Percentiles rank a stretch among this genome's conserved stretches.
Conservation (phyloP, 2,797 vertebrate species). For the Mareca penelope region DNA sequence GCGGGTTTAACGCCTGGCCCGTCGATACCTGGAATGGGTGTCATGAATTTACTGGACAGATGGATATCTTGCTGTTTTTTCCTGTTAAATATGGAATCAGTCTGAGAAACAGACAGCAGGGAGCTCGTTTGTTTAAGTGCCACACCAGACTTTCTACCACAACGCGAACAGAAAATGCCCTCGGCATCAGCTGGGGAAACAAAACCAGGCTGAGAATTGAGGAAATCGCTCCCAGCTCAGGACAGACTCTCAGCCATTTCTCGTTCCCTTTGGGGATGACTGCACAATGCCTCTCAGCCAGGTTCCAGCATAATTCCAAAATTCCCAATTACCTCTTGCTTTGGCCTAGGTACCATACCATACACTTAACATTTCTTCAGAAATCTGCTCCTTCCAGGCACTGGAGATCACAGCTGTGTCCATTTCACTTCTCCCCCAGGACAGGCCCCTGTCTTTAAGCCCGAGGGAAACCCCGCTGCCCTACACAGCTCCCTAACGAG, state of each 20-base stretch:
- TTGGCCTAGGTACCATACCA: background rate
- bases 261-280: background rate
- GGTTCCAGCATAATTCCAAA: background rate
- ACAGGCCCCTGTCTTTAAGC: background rate
- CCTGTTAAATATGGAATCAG: background rate
- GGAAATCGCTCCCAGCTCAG: background rate
- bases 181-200: accelerated
- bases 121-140: background rate
- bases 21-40: background rate
- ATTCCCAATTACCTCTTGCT: background rate
- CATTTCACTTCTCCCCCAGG: background rate
- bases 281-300: background rate
- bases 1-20: background rate
- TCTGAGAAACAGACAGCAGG: background rate
- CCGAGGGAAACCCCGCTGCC: accelerated
- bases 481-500: accelerated
- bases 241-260: background rate
- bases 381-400: background rate
- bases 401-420: background rate
- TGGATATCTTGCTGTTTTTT: background rate
- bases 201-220: accelerated
- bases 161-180: background rate
- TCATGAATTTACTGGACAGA: background rate
- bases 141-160: background rate
- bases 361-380: background rate